phyloP scores from a whole-genome alignment of 1,140 invertebrate genomes.

The Ostrea denselamellosa region DNA sequence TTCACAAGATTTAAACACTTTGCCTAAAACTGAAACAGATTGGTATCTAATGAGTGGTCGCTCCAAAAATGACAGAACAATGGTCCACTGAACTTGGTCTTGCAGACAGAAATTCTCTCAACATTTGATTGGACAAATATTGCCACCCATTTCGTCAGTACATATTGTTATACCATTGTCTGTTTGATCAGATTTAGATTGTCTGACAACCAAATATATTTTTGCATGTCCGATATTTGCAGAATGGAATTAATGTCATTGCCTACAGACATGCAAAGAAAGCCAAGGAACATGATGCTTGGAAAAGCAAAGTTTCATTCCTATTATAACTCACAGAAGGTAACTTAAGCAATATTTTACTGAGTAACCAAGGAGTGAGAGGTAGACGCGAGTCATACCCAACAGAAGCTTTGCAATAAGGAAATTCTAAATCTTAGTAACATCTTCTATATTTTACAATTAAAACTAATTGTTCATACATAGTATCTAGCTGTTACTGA shows the following conservation, averaged over 20 bases:
- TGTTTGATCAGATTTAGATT: background rate
- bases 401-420: too few species aligned
- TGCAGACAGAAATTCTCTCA: background rate
- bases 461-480: too few species aligned
- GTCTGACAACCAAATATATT: background rate
- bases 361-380: too few species aligned
- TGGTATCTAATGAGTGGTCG: background rate
- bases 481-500: too few species aligned
- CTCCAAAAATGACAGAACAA: too few species aligned
- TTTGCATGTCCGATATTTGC: background rate
- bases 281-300: conserved; percentile 28
- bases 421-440: too few species aligned
- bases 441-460: too few species aligned
- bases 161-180: background rate
- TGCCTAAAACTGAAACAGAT: background rate
- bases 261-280: background rate
- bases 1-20: background rate
- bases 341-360: background rate
- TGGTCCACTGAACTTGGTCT: background rate
- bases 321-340: conserved; percentile 21
- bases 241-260: background rate
- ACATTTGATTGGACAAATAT: background rate
- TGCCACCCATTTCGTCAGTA: background rate
- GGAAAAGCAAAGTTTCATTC: conserved; percentile 36
- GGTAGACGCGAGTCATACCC: too few species aligned